Conservation (phyloP, 2,888 invertebrate species). For the Apoderus coryli region DNA sequence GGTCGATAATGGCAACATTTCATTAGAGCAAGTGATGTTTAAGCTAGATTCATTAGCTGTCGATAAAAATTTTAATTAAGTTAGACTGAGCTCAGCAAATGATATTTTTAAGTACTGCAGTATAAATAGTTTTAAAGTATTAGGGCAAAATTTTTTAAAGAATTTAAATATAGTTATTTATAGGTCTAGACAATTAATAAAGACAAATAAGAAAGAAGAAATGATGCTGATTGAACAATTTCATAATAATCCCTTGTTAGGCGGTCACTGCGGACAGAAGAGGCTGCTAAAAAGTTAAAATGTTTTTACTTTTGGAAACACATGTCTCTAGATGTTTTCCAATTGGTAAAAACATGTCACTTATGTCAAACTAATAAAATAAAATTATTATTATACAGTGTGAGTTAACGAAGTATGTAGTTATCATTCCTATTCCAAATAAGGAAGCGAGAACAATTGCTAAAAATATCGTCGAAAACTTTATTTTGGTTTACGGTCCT, state of each 20-base stretch:
- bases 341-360: conserved; percentile 2
- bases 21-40: conserved; percentile 5
- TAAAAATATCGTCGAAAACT: conserved; percentile 9
- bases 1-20: conserved; percentile 5
- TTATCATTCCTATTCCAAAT: conserved; percentile 10
- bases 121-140: conserved; percentile 7
- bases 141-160: conserved; percentile 7
- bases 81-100: too few species aligned
- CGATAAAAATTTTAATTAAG: too few species aligned
- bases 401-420: conserved; percentile 2
- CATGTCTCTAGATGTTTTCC: conserved; percentile 4
- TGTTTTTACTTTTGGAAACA: conserved; percentile 2
- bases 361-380: conserved; percentile 6
- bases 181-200: conserved; percentile 2
- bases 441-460: conserved; percentile 16
- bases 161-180: conserved; percentile 7
- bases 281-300: conserved; percentile 5
- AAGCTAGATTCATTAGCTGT: too few species aligned
- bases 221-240: conserved; percentile 5
- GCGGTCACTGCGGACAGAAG: conserved; percentile 7
- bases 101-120: too few species aligned
- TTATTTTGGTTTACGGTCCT: conserved; percentile 14
- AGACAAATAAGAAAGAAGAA: conserved; percentile 7
- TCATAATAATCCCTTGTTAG: conserved; percentile 6
- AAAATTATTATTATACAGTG: background rate